Evolutionary conservation across 2,113 vertebrate species (phyloP).

Genomic region (Oreochromis aureus): DNA sequence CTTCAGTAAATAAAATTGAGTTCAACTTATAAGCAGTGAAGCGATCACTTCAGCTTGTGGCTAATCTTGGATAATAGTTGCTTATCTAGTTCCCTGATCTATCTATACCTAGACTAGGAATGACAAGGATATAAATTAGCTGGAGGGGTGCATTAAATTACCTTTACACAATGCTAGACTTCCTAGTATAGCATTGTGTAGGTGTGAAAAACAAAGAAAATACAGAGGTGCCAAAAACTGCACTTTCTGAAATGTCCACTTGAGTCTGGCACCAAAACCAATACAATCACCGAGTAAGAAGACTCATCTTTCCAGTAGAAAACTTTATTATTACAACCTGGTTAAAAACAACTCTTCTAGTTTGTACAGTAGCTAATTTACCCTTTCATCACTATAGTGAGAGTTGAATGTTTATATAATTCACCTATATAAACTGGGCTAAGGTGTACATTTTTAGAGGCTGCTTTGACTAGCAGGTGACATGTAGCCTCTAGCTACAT

Average conservation of each 20-base stretch:
- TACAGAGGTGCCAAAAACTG: neutral
- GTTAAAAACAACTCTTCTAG: neutral
- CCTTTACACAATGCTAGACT: neutral
- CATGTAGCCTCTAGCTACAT: neutral
- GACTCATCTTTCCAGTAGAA: neutral
- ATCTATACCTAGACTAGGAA: neutral
- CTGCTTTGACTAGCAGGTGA: neutral
- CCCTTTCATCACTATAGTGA: neutral
- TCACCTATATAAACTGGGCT: neutral
- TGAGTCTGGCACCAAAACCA: neutral
- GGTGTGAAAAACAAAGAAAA: neutral
- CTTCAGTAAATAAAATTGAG: neutral
- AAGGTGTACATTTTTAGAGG: neutral
- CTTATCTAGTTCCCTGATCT: neutral
- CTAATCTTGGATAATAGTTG: neutral
- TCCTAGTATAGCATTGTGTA: neutral
- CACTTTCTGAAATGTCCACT: neutral
- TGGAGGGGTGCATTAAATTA: neutral
- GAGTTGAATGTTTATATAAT: neutral
- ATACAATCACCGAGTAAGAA: neutral
- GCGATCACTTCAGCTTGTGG: neutral
- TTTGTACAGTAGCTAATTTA: neutral
- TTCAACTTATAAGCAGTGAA: neutral
- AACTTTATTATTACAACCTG: neutral
- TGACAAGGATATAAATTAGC: neutral